Percentiles rank a stretch among this genome's conserved stretches.
Evolutionary conservation across 2,113 vertebrate genomes (phyloP).

Genomic region (Chroicocephalus ridibundus): DNA sequence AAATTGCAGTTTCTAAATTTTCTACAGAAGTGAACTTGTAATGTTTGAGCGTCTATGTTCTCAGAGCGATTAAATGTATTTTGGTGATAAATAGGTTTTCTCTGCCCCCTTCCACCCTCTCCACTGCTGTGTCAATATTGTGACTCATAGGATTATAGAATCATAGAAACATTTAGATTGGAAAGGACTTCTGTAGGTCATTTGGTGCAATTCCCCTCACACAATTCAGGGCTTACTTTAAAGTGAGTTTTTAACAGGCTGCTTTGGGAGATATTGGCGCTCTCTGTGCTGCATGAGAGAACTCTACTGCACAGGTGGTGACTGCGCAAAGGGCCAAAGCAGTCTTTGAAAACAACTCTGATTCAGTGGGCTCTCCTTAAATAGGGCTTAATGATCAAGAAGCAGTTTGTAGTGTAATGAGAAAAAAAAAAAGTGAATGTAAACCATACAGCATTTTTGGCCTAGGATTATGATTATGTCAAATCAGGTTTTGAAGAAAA

Average conservation of each 20-base stretch:
- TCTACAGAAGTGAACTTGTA: not conserved
- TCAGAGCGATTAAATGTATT: not conserved
- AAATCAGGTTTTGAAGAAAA: not conserved
- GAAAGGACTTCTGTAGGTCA: not conserved
- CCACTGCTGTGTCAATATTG: not conserved
- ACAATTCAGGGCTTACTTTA: not conserved
- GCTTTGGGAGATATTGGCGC: not conserved
- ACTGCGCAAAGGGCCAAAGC: not conserved
- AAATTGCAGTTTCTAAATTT: not conserved
- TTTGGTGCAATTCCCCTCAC: not conserved
- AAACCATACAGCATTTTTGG: not conserved
- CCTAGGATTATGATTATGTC: not conserved
- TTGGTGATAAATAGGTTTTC: not conserved
- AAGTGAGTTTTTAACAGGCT: not conserved
- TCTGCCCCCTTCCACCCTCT: accelerated
- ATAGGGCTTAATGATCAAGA: not conserved
- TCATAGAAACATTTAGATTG: not conserved
- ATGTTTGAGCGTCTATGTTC: not conserved
- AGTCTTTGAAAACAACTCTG: not conserved
- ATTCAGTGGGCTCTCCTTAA: not conserved
- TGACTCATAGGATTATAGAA: not conserved
- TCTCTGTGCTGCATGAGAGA: not conserved
- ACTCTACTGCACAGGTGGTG: not conserved
- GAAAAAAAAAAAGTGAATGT: not conserved
- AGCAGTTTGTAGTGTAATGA: not conserved